A percentile compares a stretch with the other conserved stretches of the same genome.
phyloP scores from a whole-genome alignment of 2,888 invertebrate species.

The Cancer borealis region DNA sequence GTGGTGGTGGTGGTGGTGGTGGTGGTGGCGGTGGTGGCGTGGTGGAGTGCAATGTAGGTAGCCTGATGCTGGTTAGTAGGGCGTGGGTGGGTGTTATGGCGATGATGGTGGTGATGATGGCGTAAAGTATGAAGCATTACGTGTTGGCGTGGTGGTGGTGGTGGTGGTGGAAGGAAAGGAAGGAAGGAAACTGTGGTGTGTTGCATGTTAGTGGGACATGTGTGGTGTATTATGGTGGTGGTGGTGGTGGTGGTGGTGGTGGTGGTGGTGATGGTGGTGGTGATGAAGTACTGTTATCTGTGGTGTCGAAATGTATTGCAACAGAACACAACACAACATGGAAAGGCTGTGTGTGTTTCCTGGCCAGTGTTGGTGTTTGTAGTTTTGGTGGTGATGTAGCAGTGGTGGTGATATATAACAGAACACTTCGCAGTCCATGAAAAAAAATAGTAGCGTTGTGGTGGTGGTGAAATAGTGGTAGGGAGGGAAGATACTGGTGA shows the following conservation, averaged over 20 bases:
- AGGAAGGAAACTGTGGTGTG: neutral
- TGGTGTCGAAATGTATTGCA: too few species aligned
- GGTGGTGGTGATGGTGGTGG: neutral
- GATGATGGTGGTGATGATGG: neutral
- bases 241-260: too few species aligned
- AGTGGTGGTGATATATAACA: neutral
- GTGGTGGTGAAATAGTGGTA: neutral
- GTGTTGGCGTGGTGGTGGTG: neutral
- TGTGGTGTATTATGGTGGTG: too few species aligned
- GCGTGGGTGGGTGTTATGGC: neutral
- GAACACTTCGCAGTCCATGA: too few species aligned
- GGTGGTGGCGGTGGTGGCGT: too few species aligned
- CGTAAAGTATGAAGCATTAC: neutral
- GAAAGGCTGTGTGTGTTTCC: too few species aligned
- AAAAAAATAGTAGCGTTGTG: neutral
- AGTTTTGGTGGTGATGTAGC: neutral
- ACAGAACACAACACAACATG: too few species aligned
- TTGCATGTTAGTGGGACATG: neutral
- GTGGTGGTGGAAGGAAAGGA: neutral
- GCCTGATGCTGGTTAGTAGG: neutral
- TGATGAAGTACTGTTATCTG: neutral
- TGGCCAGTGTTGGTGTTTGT: neutral
- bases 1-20: too few species aligned
- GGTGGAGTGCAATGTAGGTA: neutral
- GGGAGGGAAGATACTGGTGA: neutral